Conservation (phyloP, 2,113 vertebrate genomes). For the Paracanthobrama guichenoti region DNA sequence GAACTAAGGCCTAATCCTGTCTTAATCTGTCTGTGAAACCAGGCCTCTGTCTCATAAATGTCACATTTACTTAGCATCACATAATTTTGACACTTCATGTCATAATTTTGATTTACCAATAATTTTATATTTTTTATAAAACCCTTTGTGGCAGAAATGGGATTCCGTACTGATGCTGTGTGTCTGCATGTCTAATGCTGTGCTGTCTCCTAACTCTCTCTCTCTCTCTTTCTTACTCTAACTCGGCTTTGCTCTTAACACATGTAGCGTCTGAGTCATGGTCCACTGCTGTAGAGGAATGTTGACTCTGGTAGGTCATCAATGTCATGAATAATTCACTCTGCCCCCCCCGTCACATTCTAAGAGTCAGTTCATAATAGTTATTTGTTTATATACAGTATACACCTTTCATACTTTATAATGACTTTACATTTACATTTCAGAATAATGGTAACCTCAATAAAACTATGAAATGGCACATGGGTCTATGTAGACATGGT, state of each 20-base stretch:
- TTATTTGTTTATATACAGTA: no score
- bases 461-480: no score
- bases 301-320: constrained; percentile 74
- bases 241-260: constrained; percentile 62
- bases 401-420: background rate
- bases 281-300: constrained; percentile 83
- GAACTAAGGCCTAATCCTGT: no score
- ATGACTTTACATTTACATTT: no score
- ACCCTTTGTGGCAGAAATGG: background rate
- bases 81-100: background rate
- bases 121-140: no score
- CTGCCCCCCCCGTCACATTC: no score
- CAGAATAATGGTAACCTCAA: no score
- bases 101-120: background rate
- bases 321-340: constrained; percentile 44
- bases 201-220: constrained; percentile 48
- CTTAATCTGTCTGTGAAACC: no score
- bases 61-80: background rate
- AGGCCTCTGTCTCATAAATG: no score
- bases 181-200: constrained; percentile 63
- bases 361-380: no score
- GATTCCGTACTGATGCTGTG: constrained; percentile 21
- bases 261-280: constrained; percentile 80
- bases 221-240: constrained; percentile 43
- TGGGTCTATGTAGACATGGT: no score